phyloP scores from a whole-genome alignment of 2,888 invertebrate species.

The Drosophila niveifrons region DNA sequence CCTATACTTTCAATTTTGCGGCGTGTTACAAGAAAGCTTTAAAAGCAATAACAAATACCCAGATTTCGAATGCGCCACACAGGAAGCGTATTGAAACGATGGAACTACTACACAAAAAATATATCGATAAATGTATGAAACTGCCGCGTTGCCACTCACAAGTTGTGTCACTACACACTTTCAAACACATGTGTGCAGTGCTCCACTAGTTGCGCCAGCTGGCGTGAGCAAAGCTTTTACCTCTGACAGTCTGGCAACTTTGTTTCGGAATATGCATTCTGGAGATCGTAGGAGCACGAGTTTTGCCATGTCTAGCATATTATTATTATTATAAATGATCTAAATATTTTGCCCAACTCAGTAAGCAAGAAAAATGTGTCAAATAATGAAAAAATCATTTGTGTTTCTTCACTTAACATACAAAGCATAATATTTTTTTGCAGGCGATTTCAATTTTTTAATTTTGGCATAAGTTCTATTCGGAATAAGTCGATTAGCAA shows the following conservation, averaged over 20 bases:
- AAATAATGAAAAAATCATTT: background rate
- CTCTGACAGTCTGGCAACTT: conserved; percentile 31
- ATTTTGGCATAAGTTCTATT: background rate
- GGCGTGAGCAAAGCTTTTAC: conserved; percentile 18
- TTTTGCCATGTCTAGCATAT: background rate
- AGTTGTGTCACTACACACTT: too few species aligned
- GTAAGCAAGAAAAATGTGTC: too few species aligned
- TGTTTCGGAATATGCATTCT: background rate
- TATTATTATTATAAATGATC: too few species aligned
- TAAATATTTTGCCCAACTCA: background rate
- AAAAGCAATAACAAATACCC: conserved; percentile 27
- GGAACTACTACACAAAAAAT: conserved; percentile 12
- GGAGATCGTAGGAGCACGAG: conserved; percentile 32
- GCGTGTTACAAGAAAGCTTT: background rate
- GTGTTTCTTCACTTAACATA: too few species aligned
- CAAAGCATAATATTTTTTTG: background rate
- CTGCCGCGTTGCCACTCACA: conserved; percentile 31
- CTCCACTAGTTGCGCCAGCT: conserved; percentile 28
- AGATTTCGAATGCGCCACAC: conserved; percentile 52
- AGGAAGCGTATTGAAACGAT: conserved; percentile 41
- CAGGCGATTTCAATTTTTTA: background rate
- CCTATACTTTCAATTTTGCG: conserved; percentile 12
- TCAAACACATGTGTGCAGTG: conserved; percentile 42
- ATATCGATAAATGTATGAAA: conserved; percentile 40
- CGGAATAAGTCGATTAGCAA: background rate